These are phyloP conservation scores for Cinara cedri DNA, from an alignment of 2,888 invertebrate genomes.

Conservation along the genomic window DNA sequence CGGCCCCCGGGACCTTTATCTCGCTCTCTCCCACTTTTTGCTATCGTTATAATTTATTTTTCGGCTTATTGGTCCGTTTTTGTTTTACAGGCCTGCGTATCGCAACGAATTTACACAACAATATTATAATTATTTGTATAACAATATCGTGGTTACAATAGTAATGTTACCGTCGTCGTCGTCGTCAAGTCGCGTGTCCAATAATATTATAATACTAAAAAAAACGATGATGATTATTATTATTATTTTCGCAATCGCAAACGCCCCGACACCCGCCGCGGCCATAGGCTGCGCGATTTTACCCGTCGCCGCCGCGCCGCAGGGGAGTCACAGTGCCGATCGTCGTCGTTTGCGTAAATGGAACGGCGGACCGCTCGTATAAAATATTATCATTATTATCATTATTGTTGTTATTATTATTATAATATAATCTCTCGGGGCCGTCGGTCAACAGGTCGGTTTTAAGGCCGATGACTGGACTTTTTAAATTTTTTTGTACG, in stretches of 20 bases:
- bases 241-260: not conserved
- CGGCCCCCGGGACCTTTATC: no score
- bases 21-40: no score
- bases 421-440: constrained; percentile 50
- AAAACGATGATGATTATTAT: not conserved
- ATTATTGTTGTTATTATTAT: no score
- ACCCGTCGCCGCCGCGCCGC: not conserved
- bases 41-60: no score
- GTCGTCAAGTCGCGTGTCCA: not conserved
- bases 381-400: not conserved
- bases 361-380: constrained; percentile 1
- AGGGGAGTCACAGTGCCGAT: constrained; percentile 32
- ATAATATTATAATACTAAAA: constrained; percentile 16
- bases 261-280: constrained; percentile 34
- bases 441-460: constrained; percentile 44
- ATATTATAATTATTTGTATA: no score
- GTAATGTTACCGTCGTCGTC: not conserved
- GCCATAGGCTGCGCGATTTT: constrained; percentile 12
- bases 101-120: no score
- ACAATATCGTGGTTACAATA: no score
- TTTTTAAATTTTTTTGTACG: not conserved
- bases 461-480: constrained; percentile 48
- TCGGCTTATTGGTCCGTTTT: no score
- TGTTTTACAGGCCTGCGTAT: no score
- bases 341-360: constrained; percentile 51